These are phyloP conservation scores for Telmatherina bonti DNA, from an alignment of 2,797 vertebrate species.

Conservation along the genomic window DNA sequence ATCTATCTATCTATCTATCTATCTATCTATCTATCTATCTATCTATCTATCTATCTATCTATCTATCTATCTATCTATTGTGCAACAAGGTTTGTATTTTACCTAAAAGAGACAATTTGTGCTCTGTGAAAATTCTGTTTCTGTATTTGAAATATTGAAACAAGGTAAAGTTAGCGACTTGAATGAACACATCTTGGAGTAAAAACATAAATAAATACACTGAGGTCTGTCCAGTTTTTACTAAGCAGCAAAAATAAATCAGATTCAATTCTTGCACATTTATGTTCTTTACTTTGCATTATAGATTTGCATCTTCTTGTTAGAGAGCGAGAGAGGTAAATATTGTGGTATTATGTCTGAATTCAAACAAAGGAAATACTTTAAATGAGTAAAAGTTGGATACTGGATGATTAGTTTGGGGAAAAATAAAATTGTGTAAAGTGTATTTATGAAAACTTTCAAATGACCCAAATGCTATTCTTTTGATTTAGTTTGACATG, in stretches of 20 bases:
- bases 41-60: slow-evolving; percentile 36
- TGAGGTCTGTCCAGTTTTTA: slow-evolving; percentile 13
- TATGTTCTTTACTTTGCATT: slow-evolving; percentile 6
- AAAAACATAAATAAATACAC: slow-evolving; percentile 39
- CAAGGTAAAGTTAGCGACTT: slow-evolving; percentile 52
- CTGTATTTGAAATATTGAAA: too few species aligned
- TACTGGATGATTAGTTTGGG: background rate
- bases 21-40: slow-evolving; percentile 20
- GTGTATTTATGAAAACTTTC: background rate
- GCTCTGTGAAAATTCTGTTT: too few species aligned
- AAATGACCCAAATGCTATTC: slow-evolving; percentile 3
- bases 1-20: slow-evolving; percentile 34
- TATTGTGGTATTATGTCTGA: background rate
- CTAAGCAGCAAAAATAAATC: background rate
- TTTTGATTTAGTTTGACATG: slow-evolving; percentile 62
- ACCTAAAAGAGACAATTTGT: slow-evolving; percentile 7
- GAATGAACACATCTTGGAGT: slow-evolving; percentile 45
- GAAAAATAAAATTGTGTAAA: slow-evolving; percentile 6
- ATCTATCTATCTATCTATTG: slow-evolving; percentile 31
- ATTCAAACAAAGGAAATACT: slow-evolving; percentile 13
- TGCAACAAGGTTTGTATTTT: slow-evolving; percentile 7
- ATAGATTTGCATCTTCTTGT: slow-evolving; percentile 3
- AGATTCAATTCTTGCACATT: slow-evolving; percentile 10
- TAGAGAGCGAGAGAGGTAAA: background rate
- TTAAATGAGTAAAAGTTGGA: background rate